Base-by-base conservation (phyloP, 2,113 vertebrate species). In the Ictalurus punctatus region DNA sequence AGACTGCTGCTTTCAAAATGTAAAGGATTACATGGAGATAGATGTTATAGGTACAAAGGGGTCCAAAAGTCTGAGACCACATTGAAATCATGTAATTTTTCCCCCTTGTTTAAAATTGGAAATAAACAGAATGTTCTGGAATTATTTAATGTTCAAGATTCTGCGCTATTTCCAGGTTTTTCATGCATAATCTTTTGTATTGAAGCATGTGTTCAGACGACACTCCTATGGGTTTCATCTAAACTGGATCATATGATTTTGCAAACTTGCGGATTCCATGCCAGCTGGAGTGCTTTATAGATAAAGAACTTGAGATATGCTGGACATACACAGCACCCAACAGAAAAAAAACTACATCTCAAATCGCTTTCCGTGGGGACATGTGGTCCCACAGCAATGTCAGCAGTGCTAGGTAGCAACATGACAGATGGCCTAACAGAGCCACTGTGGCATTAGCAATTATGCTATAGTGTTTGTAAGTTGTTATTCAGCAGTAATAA, bases 391-490 rank as follows among this genome's bases (percentile, higher is more conserved):
- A 16, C 44, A 79, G 27, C 25, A 52, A n/a, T 10, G 12, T 52
- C 76, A 79, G 73, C 7, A 76, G 67, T 71, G 67, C n/a, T 71
- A 71, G 67, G n/a, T 71, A 71, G 71, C 34, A 74, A 52, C 23
- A 27, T 52, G 21, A 27, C 23, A 44, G 3, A 48, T 76, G 16
- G 3, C 21, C 25, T 25, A n/a, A n/a, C 16, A 16, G 23, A 54
- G 44, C 48, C 44, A 52, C 76, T 54, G 12, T 54, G 48, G 25
- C 76, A 54, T 13, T 27, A 78, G 40, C 40, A 25, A 13, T 78
- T 78, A 44, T 40, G 67, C 27, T 69, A 69, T 1, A 30, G 65
- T 4, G 12, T n/a, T 69, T 52, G 10, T 67, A 67, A 40, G 16
- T 25, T 44, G 74, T 44, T 48, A 74, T 23, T 23, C 74, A 78